Conservation (phyloP, 2,797 vertebrate genomes). For the Microctenopoma stevenorrisi region DNA sequence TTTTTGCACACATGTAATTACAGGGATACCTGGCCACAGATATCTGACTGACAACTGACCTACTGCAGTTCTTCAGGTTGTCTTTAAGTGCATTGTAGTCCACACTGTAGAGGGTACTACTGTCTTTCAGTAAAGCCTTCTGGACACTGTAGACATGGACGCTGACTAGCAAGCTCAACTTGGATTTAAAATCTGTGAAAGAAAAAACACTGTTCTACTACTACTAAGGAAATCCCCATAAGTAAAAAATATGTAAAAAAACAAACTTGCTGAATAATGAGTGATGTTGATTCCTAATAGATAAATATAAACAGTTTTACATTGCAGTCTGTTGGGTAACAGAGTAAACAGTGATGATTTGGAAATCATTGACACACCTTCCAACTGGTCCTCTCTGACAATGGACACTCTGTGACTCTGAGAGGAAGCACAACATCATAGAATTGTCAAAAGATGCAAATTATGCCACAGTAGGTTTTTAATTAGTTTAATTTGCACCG, state of each 20-base stretch:
- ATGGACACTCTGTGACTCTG: constrained; percentile 95
- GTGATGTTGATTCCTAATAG: neutral
- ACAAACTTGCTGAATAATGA: neutral
- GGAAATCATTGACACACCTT: constrained; percentile 81
- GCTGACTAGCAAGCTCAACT: constrained; percentile 87
- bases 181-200: constrained; percentile 89
- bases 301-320: neutral
- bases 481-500: neutral
- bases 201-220: neutral
- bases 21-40: neutral
- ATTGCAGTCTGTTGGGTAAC: neutral
- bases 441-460: neutral
- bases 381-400: constrained; percentile 93
- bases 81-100: constrained; percentile 95
- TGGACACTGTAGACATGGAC: constrained; percentile 97
- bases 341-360: neutral
- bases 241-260: neutral
- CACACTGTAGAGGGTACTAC: constrained; percentile 91
- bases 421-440: constrained; percentile 36
- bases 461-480: accelerated
- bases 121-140: constrained; percentile 94
- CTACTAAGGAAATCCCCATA: neutral
- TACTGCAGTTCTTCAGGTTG: constrained; percentile 92
- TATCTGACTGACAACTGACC: constrained; percentile 67
- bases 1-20: neutral